These are phyloP conservation scores for Heliconius aoede DNA, from an alignment of 2,888 invertebrate species.

Conservation along the genomic window DNA sequence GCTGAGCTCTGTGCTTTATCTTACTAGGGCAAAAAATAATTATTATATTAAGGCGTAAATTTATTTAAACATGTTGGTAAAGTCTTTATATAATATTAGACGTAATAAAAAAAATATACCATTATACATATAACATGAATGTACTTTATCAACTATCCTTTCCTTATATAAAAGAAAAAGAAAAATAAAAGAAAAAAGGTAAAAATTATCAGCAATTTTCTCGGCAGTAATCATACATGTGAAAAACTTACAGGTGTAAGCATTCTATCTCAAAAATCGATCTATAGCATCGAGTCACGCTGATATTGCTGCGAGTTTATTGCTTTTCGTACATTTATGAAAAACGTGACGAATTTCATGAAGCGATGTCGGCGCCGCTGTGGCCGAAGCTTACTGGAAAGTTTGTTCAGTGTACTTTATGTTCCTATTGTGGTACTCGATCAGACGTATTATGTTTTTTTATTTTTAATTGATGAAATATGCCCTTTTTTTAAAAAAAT, in stretches of 20 bases:
- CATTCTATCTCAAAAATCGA: constrained; percentile 32
- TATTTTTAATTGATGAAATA: neutral
- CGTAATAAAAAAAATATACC: too few relatives aligned
- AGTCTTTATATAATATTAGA: too few relatives aligned
- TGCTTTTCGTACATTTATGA: constrained; percentile 56
- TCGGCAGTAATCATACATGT: neutral
- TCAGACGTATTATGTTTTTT: neutral
- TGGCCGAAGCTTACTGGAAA: neutral
- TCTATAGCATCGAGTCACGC: constrained; percentile 36
- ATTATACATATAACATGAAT: neutral
- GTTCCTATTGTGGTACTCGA: neutral
- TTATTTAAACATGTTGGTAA: neutral
- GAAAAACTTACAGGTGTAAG: constrained; percentile 35
- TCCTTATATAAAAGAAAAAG: neutral
- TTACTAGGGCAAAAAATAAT: too few relatives aligned
- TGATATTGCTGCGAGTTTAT: constrained; percentile 51
- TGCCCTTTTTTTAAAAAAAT: neutral
- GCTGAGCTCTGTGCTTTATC: too few relatives aligned
- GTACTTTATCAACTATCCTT: neutral
- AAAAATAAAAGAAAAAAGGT: neutral
- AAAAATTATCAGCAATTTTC: neutral
- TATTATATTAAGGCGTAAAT: too few relatives aligned
- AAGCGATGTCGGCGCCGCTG: constrained; percentile 37
- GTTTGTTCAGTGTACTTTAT: neutral
- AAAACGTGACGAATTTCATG: constrained; percentile 56